Evolutionary conservation across 2,797 vertebrate genomes (phyloP), one percentile per base, ranked within the genome.

Genomic region (Todus mexicanus): DNA sequence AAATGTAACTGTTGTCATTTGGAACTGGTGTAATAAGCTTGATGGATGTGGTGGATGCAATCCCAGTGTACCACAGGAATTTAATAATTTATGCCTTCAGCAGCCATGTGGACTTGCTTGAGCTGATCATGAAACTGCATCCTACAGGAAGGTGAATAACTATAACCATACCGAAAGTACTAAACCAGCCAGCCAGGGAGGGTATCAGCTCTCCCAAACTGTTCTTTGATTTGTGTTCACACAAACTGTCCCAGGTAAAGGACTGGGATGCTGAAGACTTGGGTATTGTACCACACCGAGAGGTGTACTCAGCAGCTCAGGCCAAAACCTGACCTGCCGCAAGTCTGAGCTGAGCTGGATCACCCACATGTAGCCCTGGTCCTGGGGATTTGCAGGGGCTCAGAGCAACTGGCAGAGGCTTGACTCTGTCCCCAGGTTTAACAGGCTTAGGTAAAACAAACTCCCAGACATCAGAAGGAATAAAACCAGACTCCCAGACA

Each of bases 331-430:
- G 53, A 31, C 64, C 65, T 35, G 45, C 66, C 15, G 6, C 37
- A 45, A 42, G 35, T 23, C 53, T 21, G 47, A 92, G 50, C 21
- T 47, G 31, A 77, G 33, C 43, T 53, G 66, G n/a, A 31, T 22
- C 43, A 29, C 26, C 45, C 1, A 1, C 27, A 2, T 2, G 6
- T 11, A 70, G 11, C n/a, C 45, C 6, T 3, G 50, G 33, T 64
- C 20, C 23, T 21, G 23, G 26, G 38, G 20, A 12, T 0, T 1
- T 1, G 1, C 33, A 59, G 43, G 23, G 25, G 6, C 4, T 7
- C 7, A 2, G 64, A 27, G 35, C 42, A 64, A 17, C 65, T 64
- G 74, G n/a, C 57, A 25, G 45, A 48, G 31, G 15, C 33, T 79
- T 2, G 2, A n/a, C 16, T 27, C 45, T 3, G 1, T 48, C 54